A percentile compares a stretch with the other conserved stretches of the same genome.
Conservation (phyloP, 1,140 invertebrate species). For the Zelostemma sp. region DNA sequence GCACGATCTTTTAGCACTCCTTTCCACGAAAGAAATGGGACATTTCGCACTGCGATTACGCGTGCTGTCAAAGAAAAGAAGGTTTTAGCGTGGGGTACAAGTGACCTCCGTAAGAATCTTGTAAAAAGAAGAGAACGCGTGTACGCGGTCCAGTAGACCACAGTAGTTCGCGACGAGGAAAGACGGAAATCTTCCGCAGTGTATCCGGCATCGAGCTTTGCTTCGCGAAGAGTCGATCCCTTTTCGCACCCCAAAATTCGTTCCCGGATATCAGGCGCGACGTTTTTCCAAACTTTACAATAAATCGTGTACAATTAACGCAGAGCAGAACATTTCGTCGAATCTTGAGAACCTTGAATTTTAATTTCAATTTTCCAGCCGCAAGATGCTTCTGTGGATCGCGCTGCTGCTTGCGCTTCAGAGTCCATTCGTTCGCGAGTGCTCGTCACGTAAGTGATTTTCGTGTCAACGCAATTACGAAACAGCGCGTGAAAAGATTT, state of each 20-base stretch:
- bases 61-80: constrained; percentile 15
- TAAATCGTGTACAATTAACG: too few relatives aligned
- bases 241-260: too few relatives aligned
- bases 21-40: too few relatives aligned
- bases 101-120: constrained; percentile 34
- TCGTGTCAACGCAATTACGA: constrained; percentile 23
- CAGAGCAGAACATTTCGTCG: too few relatives aligned
- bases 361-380: too few relatives aligned
- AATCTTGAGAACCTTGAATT: too few relatives aligned
- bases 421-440: constrained; percentile 15
- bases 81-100: constrained; percentile 25
- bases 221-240: constrained; percentile 6
- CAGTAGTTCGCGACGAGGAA: constrained; percentile 10
- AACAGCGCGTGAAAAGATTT: constrained; percentile 29
- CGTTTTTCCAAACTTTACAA: neutral
- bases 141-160: constrained; percentile 32
- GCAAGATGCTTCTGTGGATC: constrained; percentile 18
- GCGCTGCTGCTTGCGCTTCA: constrained; percentile 19
- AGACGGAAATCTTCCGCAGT: neutral
- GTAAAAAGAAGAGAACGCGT: constrained; percentile 41
- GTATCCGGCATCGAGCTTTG: constrained; percentile 3
- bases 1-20: too few relatives aligned
- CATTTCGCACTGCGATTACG: neutral
- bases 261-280: neutral
- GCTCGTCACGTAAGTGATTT: constrained; percentile 33